phyloP scores from a whole-genome alignment of 2,888 invertebrate genomes.

The Branchinecta sandiegonensis region DNA sequence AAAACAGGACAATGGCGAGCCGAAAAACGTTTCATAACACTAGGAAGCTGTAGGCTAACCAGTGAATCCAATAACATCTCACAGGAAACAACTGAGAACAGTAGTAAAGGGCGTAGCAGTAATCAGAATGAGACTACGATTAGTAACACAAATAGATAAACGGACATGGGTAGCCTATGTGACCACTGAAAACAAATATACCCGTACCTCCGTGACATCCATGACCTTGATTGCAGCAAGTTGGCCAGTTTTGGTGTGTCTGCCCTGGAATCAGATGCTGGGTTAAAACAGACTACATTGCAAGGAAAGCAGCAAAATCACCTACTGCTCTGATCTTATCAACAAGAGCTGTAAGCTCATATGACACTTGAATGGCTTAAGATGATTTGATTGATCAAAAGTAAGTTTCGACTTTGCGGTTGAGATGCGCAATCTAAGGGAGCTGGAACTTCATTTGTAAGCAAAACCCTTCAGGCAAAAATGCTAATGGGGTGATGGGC shows the following conservation, averaged over 20 bases:
- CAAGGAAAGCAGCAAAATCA: constrained; percentile 16
- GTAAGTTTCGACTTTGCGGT: no score
- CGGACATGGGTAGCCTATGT: background rate
- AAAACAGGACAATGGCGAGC: no score
- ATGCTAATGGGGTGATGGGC: no score
- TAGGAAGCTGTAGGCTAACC: background rate
- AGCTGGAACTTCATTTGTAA: no score
- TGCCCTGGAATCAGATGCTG: constrained; percentile 51
- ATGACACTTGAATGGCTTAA: no score
- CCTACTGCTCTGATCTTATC: background rate
- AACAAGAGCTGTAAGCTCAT: no score
- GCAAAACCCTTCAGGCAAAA: no score
- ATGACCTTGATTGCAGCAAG: constrained; percentile 99
- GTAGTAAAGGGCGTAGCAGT: background rate
- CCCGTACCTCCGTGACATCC: constrained; percentile 83
- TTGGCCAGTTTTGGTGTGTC: constrained; percentile 98
- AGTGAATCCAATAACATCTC: background rate
- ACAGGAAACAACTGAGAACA: background rate
- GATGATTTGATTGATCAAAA: no score
- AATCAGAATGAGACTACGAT: background rate
- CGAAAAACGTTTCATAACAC: background rate
- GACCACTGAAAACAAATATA: constrained; percentile 18
- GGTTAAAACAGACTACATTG: background rate
- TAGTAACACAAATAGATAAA: constrained; percentile 14
- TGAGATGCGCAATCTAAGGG: no score